Evolutionary conservation across 2,797 vertebrate genomes (phyloP).

Genomic region (Myripristis jacobus): DNA sequence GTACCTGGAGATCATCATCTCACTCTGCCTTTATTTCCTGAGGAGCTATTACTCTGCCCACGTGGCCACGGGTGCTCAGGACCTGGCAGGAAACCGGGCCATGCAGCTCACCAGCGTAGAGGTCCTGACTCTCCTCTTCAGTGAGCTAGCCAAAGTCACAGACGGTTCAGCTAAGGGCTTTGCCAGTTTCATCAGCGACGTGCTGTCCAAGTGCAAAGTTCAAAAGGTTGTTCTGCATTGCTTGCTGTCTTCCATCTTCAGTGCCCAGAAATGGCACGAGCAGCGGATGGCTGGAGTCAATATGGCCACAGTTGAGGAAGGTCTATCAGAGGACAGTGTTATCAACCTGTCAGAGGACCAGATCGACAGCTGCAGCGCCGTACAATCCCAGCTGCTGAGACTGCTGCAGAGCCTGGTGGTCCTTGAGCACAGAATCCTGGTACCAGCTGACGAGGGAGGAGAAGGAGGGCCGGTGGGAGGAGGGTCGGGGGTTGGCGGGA

Average conservation of each 20-base stretch:
- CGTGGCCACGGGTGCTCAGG: constrained; percentile 88
- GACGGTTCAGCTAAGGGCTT: constrained; percentile 97
- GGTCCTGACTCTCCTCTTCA: constrained; percentile 94
- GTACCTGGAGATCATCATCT: constrained; percentile 99
- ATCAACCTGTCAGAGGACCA: constrained; percentile 98
- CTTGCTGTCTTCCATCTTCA: constrained; percentile 95
- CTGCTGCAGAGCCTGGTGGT: constrained; percentile 95
- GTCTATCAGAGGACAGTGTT: constrained; percentile 95
- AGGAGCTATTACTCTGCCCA: constrained; percentile 97
- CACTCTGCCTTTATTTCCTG: constrained; percentile 95
- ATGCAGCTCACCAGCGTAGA: constrained; percentile 99
- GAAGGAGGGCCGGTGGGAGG: constrained; percentile 83
- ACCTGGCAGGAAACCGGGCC: constrained; percentile 95
- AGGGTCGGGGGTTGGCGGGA: constrained; percentile 80
- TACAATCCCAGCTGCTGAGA: constrained; percentile 95
- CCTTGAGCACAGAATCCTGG: constrained; percentile 93
- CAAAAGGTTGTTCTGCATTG: constrained; percentile 98
- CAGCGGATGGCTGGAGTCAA: constrained; percentile 89
- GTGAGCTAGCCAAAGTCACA: constrained; percentile 92
- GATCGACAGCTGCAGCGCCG: constrained; percentile 92
- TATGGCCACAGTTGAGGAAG: constrained; percentile 90
- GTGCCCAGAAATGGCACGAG: constrained; percentile 97
- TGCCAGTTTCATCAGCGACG: constrained; percentile 96
- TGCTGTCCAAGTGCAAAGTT: constrained; percentile 98
- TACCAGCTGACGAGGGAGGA: constrained; percentile 89